Percentiles rank a stretch among this genome's conserved stretches.
These are phyloP conservation scores for Agrenia bidenticulata DNA, from an alignment of 2,888 invertebrate species.

Conservation along the genomic window DNA sequence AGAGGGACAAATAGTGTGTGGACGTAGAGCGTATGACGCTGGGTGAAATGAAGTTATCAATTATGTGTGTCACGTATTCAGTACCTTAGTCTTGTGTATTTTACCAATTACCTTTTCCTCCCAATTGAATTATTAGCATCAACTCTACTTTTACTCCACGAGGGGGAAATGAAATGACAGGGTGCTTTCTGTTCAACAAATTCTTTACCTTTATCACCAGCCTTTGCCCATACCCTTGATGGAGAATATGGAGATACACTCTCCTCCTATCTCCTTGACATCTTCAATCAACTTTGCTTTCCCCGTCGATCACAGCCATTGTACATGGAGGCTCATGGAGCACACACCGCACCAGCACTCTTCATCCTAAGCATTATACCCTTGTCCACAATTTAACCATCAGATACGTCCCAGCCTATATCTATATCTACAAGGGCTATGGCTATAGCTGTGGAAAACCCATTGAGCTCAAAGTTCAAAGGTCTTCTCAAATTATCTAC, in stretches of 20 bases:
- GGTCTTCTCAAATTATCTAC: not conserved
- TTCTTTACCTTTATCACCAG: not conserved
- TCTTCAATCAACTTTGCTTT: not conserved
- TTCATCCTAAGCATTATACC: no score
- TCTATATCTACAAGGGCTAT: no score
- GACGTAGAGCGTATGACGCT: no score
- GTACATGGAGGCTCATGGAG: no score
- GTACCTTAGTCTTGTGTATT: conserved; percentile 18
- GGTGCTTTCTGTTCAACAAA: not conserved
- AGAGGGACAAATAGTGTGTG: no score
- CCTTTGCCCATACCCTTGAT: no score
- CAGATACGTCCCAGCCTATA: no score
- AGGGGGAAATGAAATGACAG: conserved; percentile 2
- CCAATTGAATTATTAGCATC: conserved; percentile 21
- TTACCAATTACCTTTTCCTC: conserved; percentile 17
- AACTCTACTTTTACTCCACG: not conserved
- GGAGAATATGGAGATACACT: not conserved
- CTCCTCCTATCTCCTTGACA: not conserved
- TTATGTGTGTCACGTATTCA: conserved; percentile 17
- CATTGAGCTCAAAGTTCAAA: no score
- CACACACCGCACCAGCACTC: no score
- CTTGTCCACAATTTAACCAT: no score
- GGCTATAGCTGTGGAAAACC: no score
- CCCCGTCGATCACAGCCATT: no score
- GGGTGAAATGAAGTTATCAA: not conserved